Conservation (phyloP, 2,113 vertebrate genomes). For the Rhea americana region DNA sequence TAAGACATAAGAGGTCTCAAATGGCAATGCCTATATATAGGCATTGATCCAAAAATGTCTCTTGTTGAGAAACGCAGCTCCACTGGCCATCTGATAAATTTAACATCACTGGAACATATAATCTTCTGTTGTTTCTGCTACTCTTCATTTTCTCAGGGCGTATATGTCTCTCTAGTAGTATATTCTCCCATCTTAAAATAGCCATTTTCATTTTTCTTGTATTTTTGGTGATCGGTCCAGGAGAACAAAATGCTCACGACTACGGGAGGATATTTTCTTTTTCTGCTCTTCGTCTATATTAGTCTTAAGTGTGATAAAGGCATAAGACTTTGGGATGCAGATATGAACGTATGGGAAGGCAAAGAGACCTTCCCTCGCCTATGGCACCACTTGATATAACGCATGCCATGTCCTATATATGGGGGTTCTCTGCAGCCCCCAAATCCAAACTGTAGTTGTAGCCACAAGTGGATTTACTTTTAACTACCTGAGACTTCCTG, state of each 20-base stretch:
- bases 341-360: neutral
- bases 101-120: accelerated
- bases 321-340: neutral
- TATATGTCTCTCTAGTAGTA: neutral
- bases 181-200: neutral
- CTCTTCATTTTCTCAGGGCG: neutral
- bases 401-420: neutral
- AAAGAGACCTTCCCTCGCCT: neutral
- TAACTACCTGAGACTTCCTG: neutral
- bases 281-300: neutral
- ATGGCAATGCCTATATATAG: neutral
- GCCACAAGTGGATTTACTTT: neutral
- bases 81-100: neutral
- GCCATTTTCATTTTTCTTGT: neutral
- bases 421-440: neutral
- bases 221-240: accelerated
- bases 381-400: neutral
- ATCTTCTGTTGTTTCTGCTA: neutral
- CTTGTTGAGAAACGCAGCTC: neutral
- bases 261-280: neutral
- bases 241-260: neutral
- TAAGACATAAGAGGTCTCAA: neutral
- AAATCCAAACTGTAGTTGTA: neutral
- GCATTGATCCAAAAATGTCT: neutral
- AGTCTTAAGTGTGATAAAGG: neutral